Conservation (phyloP, 1,140 invertebrate genomes). For the Cherax destructor region DNA sequence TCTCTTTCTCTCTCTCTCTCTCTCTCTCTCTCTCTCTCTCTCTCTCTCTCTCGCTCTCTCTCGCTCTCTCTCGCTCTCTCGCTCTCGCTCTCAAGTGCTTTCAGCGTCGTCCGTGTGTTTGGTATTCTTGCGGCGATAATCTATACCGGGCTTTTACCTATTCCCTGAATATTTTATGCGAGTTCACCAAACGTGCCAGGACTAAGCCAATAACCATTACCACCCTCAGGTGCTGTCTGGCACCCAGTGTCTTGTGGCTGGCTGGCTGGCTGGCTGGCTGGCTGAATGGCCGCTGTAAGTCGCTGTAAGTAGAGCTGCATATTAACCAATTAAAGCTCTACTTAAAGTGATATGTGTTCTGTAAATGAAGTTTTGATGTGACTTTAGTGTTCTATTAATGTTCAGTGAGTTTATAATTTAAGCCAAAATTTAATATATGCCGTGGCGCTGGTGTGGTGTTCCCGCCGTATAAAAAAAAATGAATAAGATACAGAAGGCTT, state of each 20-base stretch:
- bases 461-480: too few species aligned
- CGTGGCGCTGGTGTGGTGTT: too few species aligned
- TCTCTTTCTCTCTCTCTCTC: not conserved
- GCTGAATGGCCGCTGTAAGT: too few species aligned
- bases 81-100: not conserved
- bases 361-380: too few species aligned
- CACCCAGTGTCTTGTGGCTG: not conserved
- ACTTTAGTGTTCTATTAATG: too few species aligned
- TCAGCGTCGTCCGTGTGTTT: not conserved
- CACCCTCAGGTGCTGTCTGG: not conserved
- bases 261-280: too few species aligned
- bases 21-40: not conserved
- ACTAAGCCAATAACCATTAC: conserved; percentile 14
- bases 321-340: too few species aligned
- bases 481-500: too few species aligned
- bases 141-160: conserved; percentile 15
- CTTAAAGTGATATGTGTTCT: too few species aligned
- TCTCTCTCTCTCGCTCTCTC: not conserved
- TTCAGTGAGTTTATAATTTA: too few species aligned
- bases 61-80: not conserved
- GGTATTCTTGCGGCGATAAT: not conserved
- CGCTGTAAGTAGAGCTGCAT: too few species aligned
- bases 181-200: conserved; percentile 1
- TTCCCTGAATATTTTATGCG: conserved; percentile 15
- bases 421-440: too few species aligned